Base-by-base conservation (phyloP, 2,113 vertebrate genomes). In the Paracanthobrama guichenoti region DNA sequence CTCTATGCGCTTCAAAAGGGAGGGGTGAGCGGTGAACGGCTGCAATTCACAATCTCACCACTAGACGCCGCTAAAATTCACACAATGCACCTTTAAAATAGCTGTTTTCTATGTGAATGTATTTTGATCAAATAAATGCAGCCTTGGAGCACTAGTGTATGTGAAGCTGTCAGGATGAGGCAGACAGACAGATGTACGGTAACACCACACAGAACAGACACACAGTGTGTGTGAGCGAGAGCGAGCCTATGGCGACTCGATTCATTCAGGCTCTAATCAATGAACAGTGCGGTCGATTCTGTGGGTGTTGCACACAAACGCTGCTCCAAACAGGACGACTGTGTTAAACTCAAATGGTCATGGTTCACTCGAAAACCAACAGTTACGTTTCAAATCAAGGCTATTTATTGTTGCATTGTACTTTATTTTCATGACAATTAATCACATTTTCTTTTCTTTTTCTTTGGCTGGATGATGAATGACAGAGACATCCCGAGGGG, bases 121-220 rank as follows among this genome's bases (percentile, higher is more conserved):
- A 13, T 48, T 48, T 26, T 26, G 3, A 26, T 53, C 72, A 50
- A 50, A 31, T 53, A 50, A 53, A 28, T 3, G 16, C 72, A 75
- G 46, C 9, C 46, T 28, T 8, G 44, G 16, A 75, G 5, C 44
- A 9, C n/a, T 28, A 26, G 72, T 20, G 46, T 28, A 4, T 31
- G 2, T 75, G 26, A 75, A 53, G 48, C 44, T 53, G 13, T 18
- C 44, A 48, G 42, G 71, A 48, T 14, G 22, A 73, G 12, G 16
- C 73, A 28, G 12, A 48, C 44, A 50, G 13, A 28, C 24, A 18
- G n/a, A 50, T 26, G 35, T 80, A 66, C 10, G 48, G 39, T 44
- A 81, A 80, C 48, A 18, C 66, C 78, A 71, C 66, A 84, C 73
- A 90, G 66, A 89, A 50, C 81, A 67, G 18, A 55, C 50, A 55